phyloP scores from a whole-genome alignment of 2,888 invertebrate genomes.

The Orthosia cruda region DNA sequence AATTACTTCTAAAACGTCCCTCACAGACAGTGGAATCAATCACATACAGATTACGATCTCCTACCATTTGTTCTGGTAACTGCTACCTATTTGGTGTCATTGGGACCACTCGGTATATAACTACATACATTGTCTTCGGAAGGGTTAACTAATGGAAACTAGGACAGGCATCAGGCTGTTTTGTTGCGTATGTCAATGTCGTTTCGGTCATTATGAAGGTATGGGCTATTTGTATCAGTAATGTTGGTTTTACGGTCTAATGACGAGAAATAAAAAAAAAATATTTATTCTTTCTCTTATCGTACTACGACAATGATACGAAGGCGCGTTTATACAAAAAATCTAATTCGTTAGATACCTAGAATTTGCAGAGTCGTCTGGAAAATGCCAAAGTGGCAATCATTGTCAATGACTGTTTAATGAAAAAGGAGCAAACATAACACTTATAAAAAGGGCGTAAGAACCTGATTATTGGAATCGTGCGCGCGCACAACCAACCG shows the following conservation, averaged over 20 bases:
- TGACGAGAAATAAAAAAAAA: not conserved
- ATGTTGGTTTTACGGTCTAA: not conserved
- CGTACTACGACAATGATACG: not conserved
- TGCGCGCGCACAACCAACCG: conserved; percentile 71
- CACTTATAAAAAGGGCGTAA: not conserved
- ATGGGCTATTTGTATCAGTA: conserved; percentile 29
- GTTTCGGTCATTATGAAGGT: conserved; percentile 24
- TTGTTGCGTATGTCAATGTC: conserved; percentile 15
- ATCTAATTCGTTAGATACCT: not conserved
- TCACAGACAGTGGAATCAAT: conserved; percentile 65
- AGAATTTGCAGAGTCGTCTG: no score
- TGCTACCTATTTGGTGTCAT: conserved; percentile 66
- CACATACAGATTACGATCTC: conserved; percentile 66
- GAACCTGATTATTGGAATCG: conserved; percentile 58
- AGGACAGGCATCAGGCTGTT: conserved; percentile 39
- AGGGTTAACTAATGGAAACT: conserved; percentile 69
- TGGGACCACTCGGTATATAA: conserved; percentile 32
- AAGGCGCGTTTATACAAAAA: not conserved
- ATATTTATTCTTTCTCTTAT: not conserved
- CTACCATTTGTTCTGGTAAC: conserved; percentile 65
- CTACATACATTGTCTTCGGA: conserved; percentile 47
- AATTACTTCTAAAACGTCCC: conserved; percentile 66
- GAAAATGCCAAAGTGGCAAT: not conserved
- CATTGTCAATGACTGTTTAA: not conserved
- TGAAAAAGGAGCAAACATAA: not conserved